Evolutionary conservation across 2,888 invertebrate genomes (phyloP), one percentile per base, ranked within the genome.

Genomic region (Gryllus longicercus): DNA sequence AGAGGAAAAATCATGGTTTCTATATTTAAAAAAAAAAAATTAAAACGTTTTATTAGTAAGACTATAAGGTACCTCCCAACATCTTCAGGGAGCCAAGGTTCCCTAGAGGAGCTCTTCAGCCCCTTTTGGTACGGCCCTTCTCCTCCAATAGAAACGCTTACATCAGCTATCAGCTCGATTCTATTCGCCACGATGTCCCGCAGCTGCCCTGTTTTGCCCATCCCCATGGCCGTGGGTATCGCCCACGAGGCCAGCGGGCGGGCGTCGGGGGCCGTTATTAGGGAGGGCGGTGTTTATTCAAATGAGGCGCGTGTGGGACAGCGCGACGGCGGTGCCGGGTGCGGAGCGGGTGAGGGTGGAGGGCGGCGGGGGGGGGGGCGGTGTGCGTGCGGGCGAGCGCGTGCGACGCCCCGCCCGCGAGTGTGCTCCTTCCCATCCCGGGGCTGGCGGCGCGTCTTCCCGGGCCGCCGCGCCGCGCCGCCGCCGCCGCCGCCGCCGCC

Each of bases 221-320:
- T 38, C 38, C 38, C 38, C 38, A 8, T 38, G 8, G 38, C 63
- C 16, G 11, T 3, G 63, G n/a, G 63, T 8, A 63, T 14, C 63
- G 11, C 14, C 63, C 63, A n/a, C n/a, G 63, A 4, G 63, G 63
- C 63, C 63, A n/a, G n/a, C 16, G 63, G 63, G 63, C 63, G 16
- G 14, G 63, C n/a, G 10, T 11, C 63, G 63, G n/a, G 38, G n/a
- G 63, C 63, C 63, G 63, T 63, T 63, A 63, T 63, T 63, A 63
- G 63, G 63, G 63, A 63, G 63, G 63, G 63, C n/a, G 63, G 4
- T 63, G 63, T 63, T 63, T 63, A 63, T 63, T 63, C 63, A 63
- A 63, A 63, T 63, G 63, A 16, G 63, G 63, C 63, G 63, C 63
- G 63, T 63, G 63, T 63, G 63, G 63, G 63, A 63, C 63, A 18